Conservation (phyloP, 2,113 vertebrate species). For the Notothenia coriiceps region DNA sequence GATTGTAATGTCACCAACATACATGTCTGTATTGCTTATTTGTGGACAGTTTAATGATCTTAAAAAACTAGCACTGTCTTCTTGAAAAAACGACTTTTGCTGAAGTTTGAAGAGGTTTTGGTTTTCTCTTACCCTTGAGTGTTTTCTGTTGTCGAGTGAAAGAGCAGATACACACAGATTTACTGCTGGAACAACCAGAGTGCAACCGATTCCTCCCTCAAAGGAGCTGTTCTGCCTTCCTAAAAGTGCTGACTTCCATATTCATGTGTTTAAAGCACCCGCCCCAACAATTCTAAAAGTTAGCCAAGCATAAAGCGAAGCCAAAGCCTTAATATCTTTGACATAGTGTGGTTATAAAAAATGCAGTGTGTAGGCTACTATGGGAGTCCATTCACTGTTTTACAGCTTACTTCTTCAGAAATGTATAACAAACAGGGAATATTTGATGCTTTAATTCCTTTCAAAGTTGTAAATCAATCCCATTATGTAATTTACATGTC, state of each 20-base stretch:
- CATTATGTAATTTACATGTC: conserved; percentile 14
- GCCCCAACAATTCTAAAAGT: conserved; percentile 47
- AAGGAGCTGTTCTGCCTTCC: conserved; percentile 56
- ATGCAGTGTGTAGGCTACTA: conserved; percentile 31
- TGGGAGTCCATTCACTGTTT: conserved; percentile 17
- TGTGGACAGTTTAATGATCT: conserved; percentile 11
- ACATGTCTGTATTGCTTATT: conserved; percentile 6
- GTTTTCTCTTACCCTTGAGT: conserved; percentile 29
- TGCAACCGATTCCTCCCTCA: conserved; percentile 55
- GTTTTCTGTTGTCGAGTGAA: conserved; percentile 55
- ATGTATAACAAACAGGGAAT: conserved; percentile 19
- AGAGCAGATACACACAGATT: conserved; percentile 66
- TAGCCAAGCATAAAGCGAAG: conserved; percentile 44
- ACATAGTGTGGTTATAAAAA: conserved; percentile 52
- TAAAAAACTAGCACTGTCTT: conserved; percentile 19
- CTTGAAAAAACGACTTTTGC: conserved; percentile 48
- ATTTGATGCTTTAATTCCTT: not conserved
- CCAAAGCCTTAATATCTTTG: conserved; percentile 64
- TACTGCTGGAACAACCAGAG: conserved; percentile 58
- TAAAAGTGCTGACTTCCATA: conserved; percentile 72
- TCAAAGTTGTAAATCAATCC: conserved; percentile 21
- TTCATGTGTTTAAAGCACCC: conserved; percentile 54
- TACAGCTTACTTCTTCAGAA: conserved; percentile 10
- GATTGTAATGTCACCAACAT: not conserved
- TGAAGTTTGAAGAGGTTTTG: conserved; percentile 25